phyloP scores from a whole-genome alignment of 1,140 invertebrate species.

The Sycobia sp. region DNA sequence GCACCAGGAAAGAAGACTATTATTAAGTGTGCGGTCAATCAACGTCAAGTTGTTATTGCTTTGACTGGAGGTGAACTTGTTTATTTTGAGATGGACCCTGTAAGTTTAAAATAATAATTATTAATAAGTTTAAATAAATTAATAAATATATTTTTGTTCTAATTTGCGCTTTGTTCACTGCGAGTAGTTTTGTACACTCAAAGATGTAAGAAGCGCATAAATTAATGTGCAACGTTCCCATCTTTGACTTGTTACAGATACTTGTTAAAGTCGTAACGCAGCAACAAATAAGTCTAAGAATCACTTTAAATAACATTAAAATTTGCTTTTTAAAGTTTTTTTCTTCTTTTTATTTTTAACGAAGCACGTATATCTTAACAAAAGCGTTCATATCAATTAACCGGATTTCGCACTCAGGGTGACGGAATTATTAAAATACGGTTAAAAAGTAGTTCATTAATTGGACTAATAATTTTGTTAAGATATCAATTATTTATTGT shows the following conservation, averaged over 20 bases:
- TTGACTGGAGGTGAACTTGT: slow-evolving; percentile 96
- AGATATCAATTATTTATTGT: not conserved
- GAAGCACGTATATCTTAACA: too few relatives aligned
- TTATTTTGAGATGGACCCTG: slow-evolving; percentile 99
- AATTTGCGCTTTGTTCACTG: slow-evolving; percentile 26
- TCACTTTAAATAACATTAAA: slow-evolving; percentile 3
- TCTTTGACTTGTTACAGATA: slow-evolving; percentile 15
- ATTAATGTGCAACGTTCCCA: slow-evolving; percentile 39
- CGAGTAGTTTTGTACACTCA: slow-evolving; percentile 37
- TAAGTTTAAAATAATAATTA: slow-evolving; percentile 72
- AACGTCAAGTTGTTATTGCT: slow-evolving; percentile 97
- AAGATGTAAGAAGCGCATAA: slow-evolving; percentile 52
- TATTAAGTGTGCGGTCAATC: slow-evolving; percentile 97
- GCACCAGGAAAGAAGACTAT: slow-evolving; percentile 97
- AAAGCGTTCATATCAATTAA: too few relatives aligned
- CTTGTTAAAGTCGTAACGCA: not conserved
- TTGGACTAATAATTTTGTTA: too few relatives aligned
- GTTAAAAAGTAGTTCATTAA: too few relatives aligned
- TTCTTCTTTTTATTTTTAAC: too few relatives aligned
- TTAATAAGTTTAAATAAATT: slow-evolving; percentile 1
- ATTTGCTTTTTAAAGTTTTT: too few relatives aligned
- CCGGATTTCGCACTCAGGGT: too few relatives aligned
- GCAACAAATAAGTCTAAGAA: too few relatives aligned
- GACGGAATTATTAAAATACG: too few relatives aligned
- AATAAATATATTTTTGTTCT: not conserved